Evolutionary conservation across 1,140 invertebrate species (phyloP), one percentile per base, ranked within the genome.

Genomic region (Plectrocnemia conspersa): DNA sequence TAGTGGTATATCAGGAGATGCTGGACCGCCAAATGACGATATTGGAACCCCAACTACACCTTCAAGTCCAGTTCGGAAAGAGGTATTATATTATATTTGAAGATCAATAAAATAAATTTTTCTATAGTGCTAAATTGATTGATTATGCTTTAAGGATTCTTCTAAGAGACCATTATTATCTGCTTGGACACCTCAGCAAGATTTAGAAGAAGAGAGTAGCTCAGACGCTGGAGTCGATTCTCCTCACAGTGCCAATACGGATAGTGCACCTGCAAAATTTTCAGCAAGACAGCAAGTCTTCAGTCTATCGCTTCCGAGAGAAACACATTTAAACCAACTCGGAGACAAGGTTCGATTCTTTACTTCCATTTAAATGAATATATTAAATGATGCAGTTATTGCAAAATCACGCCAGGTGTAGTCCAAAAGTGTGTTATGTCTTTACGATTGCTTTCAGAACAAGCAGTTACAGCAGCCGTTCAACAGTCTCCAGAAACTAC

Each of bases 101-200:
- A 27, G 19, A 4, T 22, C 19, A 52, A 16, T 18, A 48, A 7
- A 5, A 11, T 25, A 3, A 13, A 45, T 45, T 27, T n/a, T 32
- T 48, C 6, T 13, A 13, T 46, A 11, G 15, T 18, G 36, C 6
- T 9, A 15, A 38, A 38, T 10, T 38, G 7, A 11, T 38, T n/a
- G n/a, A n/a, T n/a, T n/a, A n/a, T n/a, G n/a, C n/a, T 29, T 42
- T 2, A 25, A 62, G 59, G 52, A 58, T 36, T 46, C 52, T n/a
- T 40, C 47, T 24, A 58, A 53, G 15, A 33, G 48, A 21, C 57
- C 60, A 2, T 36, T 62, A 3, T 36, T 56, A 5, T 64, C 69
- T 3, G 69, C 82, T 0, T 91, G 88, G 88, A 90, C 87, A 1
- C 88, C 88, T 0, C 86, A 89, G 54, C 87, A 90, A 65, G 88